Evolutionary conservation across 2,888 invertebrate genomes (phyloP), one percentile per base, ranked within the genome.

Genomic region (Chymomyza procnemis): DNA sequence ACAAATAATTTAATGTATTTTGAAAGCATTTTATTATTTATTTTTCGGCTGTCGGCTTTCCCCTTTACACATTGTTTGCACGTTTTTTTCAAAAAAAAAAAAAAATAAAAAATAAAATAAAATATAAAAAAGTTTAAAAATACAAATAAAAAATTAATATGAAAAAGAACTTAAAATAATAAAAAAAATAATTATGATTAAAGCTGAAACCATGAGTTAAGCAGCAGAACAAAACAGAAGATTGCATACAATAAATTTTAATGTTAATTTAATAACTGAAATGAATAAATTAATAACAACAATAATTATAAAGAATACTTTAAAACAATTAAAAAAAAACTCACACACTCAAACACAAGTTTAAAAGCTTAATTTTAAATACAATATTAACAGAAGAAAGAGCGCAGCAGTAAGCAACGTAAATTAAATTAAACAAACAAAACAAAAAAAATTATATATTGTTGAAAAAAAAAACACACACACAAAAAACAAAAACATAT

Each of bases 1-100:
- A 67, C 18, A 64, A 79, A 77, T 76, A 71, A 78, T 78, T 71
- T 69, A 83, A 85, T 80, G 83, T 81, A 76, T 77, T 83, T 71
- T 73, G 46, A 77, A 69, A 77, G 75, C 78, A 80, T 83, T 81
- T 80, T 80, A 75, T 85, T 80, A 80, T 83, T 83, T 83, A 79
- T 79, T 83, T 88, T 88, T 90, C 91, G 90, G 90, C 91, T 91
- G 91, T 91, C 90, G 90, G 91, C 90, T 91, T 91, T 90, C 91
- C 91, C 91, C 91, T 90, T 92, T 91, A 91, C 92, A 92, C 91
- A 93, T 91, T 91, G 91, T 91, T 91, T 91, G 91, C 91, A 91
- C 91, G 91, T 91, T 90, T 89, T 90, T 90, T 86, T 85, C 75
- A 82, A 80, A 81, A 76, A 77, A 80, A 74, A 75, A 57, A 69